A percentile compares a stretch with the other conserved stretches of the same genome.
Evolutionary conservation across 2,113 vertebrate species (phyloP).

Genomic region (Megalops atlanticus): DNA sequence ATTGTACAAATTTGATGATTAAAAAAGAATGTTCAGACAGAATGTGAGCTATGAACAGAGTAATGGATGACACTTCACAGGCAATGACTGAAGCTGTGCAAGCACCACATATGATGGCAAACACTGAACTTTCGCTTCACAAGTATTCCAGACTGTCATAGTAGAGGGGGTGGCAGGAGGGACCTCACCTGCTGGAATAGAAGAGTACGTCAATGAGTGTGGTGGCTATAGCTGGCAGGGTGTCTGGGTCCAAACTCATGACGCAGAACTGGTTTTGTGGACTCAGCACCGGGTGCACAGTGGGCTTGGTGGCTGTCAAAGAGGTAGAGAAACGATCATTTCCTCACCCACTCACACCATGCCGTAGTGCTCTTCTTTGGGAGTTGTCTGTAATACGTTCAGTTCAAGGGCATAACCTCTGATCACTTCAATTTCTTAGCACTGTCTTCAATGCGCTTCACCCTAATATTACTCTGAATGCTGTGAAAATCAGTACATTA

Average conservation of each 20-base stretch:
- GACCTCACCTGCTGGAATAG: slow-evolving; percentile 84
- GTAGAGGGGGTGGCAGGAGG: neutral
- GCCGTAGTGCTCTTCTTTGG: neutral
- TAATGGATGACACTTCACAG: neutral
- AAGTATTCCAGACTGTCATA: too few relatives aligned
- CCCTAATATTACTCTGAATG: too few relatives aligned
- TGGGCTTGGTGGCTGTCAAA: slow-evolving; percentile 74
- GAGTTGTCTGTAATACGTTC: neutral
- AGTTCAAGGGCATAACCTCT: neutral
- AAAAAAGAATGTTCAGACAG: neutral
- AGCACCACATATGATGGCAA: neutral
- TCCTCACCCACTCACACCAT: neutral
- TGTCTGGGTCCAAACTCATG: slow-evolving; percentile 91
- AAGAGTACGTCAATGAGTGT: slow-evolving; percentile 94
- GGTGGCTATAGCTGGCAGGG: slow-evolving; percentile 89
- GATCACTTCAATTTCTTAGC: neutral
- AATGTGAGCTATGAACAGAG: neutral
- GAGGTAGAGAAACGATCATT: neutral
- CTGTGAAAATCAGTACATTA: too few relatives aligned
- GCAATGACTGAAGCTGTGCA: neutral
- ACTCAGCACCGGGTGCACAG: slow-evolving; percentile 89
- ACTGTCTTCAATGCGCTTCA: neutral
- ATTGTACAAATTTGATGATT: neutral
- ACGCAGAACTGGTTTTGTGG: slow-evolving; percentile 93
- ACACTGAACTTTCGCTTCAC: too few relatives aligned